phyloP scores from a whole-genome alignment of 2,888 invertebrate genomes.

The Metacarcinus magister region DNA sequence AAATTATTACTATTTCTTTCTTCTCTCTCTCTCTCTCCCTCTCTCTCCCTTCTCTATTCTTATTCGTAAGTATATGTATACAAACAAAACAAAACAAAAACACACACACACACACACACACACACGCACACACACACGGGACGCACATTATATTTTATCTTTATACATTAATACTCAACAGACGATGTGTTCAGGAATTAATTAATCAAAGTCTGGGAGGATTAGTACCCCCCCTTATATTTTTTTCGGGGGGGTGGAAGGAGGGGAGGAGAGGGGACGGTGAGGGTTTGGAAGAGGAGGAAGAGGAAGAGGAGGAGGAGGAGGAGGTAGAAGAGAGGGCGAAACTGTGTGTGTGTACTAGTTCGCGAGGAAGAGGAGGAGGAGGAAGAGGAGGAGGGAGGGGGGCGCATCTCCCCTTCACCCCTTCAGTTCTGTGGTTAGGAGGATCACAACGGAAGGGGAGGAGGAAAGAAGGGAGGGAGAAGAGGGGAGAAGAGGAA shows the following conservation, averaged over 20 bases:
- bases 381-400: background rate
- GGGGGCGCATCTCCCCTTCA: background rate
- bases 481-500: background rate
- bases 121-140: conserved; percentile 38
- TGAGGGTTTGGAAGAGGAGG: background rate
- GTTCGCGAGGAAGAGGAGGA: background rate
- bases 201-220: conserved; percentile 46
- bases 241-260: background rate
- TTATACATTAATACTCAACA: conserved; percentile 32
- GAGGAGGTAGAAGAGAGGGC: background rate
- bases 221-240: background rate
- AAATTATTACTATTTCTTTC: background rate
- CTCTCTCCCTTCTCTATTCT: background rate
- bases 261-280: background rate
- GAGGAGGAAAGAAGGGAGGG: background rate
- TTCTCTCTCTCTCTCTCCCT: background rate
- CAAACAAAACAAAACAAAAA: background rate
- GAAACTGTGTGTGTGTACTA: too few relatives aligned
- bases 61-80: background rate
- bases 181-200: conserved; percentile 49
- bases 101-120: conserved; percentile 34
- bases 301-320: background rate
- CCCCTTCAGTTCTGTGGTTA: background rate
- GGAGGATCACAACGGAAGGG: background rate
- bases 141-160: conserved; percentile 52